Base-by-base conservation (phyloP, 2,797 vertebrate species). In the Macrochelys suwanniensis region DNA sequence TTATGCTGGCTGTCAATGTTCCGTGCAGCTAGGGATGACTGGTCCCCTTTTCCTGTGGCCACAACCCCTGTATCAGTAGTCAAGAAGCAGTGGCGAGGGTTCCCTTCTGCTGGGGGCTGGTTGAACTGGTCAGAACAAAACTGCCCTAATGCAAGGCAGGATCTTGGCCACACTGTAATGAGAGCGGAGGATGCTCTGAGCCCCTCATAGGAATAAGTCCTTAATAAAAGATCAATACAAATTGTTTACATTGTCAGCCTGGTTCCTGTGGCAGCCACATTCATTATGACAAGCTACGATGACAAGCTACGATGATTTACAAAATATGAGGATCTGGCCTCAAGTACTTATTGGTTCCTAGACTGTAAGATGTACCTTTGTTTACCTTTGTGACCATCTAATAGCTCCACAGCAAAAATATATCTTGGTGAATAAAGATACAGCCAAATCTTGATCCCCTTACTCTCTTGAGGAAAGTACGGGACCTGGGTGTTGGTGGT, bases 391-490 rank as follows among this genome's bases (percentile, higher is more conserved):
- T n/a, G 83, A 54, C 53, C 85, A 74, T 53, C 71, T 85, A 90
- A 57, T 16, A 95, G 25, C 9, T 33, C 2, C 26, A 31, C 1
- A 50, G 85, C 45, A 82, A 95, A 92, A 90, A 31, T 12, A 26
- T n/a, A 88, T 23, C 26, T 19, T 2, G 50, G 61, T 42, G 79
- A 54, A 1, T 6, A 57, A 85, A 93, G 21, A 81, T 21, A 47
- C 92, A 89, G n/a, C 53, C 76, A 94, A 88, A 79, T 12, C 91
- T 79, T 56, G 33, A 86, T 80, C 16, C 77, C 80, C 31, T 82
- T 78, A 74, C 3, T 59, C 37, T 88, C 76, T 37, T 23, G 87
- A 87, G 61, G 33, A 82, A 65, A 65, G 61, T 65, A 65, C 17
- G 33, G 28, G 7, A n/a, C 16, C 16, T n/a, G 33, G 33, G 56